Base-by-base conservation (phyloP, 2,888 invertebrate species). In the Hyppa rectilinea region DNA sequence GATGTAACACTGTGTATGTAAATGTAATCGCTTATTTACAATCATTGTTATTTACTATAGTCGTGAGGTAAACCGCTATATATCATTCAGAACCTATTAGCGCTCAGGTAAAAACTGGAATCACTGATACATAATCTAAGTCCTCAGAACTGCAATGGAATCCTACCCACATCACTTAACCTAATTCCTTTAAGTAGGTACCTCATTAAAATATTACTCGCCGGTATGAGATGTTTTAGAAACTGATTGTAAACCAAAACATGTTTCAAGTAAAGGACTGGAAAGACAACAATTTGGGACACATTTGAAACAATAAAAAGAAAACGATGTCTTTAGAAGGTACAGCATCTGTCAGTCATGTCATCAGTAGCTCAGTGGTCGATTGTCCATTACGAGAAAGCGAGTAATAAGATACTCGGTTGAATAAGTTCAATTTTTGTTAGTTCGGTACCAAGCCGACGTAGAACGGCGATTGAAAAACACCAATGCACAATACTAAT, bases 351-450 rank as follows among this genome's bases (percentile, higher is more conserved):
- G 64, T 71, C 71, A 70, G 65, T 74, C 70, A 77, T 60, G 55
- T 71, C 65, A 81, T 70, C 73, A 59, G 60, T 68, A 65, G 49
- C 75, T 68, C 75, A 77, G 69, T 83, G 55, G 59, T 72, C 69
- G 73, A 80, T 80, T 81, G 78, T 76, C 84, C 86, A 87, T 71
- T 85, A 85, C 84, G 87, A 86, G 87, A 89, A 90, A 90, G 87
- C 87, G 87, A 90, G 88, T 87, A 87, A 84, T 86, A 87, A 88
- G 87, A 85, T 80, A 86, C 87, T 86, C 85, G 78, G 84, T 87
- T 87, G 75, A 88, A 85, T 85, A 89, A 86, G 87, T 88, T 87
- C 74, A 90, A 90, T 91, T 90, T 91, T 91, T 88, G 90, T 92
- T 87, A 87, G 86, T 87, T 83, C 83, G 63, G 87, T 84, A 67